These are phyloP conservation scores for Rhyzopertha dominica DNA, from an alignment of 1,140 invertebrate genomes.

Conservation along the genomic window DNA sequence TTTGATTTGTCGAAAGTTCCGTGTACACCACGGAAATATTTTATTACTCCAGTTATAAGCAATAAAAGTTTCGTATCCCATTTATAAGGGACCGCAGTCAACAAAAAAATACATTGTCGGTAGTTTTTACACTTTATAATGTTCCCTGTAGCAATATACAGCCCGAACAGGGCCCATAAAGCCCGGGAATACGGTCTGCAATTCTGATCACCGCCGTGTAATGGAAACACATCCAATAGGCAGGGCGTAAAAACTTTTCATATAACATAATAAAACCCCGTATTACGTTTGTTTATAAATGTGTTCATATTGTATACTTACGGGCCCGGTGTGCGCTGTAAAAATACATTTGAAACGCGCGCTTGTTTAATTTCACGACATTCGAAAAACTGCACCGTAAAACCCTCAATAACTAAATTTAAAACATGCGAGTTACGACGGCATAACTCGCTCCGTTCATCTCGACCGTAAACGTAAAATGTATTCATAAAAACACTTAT, in stretches of 20 bases:
- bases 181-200: constrained; percentile 30
- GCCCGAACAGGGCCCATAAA: constrained; percentile 37
- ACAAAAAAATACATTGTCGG: constrained; percentile 38
- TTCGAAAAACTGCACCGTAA: constrained; percentile 18
- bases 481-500: too few species aligned
- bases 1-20: too few species aligned
- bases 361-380: constrained; percentile 24
- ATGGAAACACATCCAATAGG: constrained; percentile 39
- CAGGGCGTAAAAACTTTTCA: constrained; percentile 39
- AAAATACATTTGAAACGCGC: constrained; percentile 22
- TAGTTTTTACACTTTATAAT: constrained; percentile 42
- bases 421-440: too few species aligned
- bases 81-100: constrained; percentile 21
- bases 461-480: too few species aligned
- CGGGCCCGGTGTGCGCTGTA: constrained; percentile 17
- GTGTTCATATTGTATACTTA: constrained; percentile 27
- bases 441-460: too few species aligned
- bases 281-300: constrained; percentile 37
- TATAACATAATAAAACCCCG: constrained; percentile 39
- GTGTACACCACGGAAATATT: too few species aligned
- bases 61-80: constrained; percentile 32
- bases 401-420: constrained; percentile 24
- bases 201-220: constrained; percentile 37
- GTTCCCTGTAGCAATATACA: constrained; percentile 37
- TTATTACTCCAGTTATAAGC: too few species aligned